Evolutionary conservation across 2,888 invertebrate genomes (phyloP).

Genomic region (Sesamia inferens): DNA sequence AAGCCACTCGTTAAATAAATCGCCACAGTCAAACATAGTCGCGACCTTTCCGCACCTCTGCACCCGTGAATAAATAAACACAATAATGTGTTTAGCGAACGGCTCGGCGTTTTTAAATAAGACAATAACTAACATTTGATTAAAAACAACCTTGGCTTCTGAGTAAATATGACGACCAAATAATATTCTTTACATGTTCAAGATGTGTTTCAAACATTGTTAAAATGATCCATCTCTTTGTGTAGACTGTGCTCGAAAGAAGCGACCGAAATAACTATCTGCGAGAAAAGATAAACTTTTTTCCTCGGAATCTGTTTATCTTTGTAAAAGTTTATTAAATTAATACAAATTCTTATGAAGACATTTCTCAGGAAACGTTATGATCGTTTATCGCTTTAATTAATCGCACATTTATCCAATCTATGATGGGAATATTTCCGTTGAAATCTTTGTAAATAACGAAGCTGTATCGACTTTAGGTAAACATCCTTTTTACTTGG

Average conservation of each 20-base stretch:
- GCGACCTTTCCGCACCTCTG: slow-evolving; percentile 81
- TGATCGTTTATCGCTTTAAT: slow-evolving; percentile 29
- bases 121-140: slow-evolving; percentile 33
- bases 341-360: slow-evolving; percentile 29
- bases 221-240: slow-evolving; percentile 44
- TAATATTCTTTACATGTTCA: slow-evolving; percentile 28
- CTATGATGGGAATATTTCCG: slow-evolving; percentile 25
- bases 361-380: slow-evolving; percentile 17
- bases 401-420: slow-evolving; percentile 26
- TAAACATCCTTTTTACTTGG: slow-evolving; percentile 45
- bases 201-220: slow-evolving; percentile 21
- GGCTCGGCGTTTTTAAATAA: slow-evolving; percentile 58
- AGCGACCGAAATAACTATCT: slow-evolving; percentile 50
- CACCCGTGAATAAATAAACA: slow-evolving; percentile 80
- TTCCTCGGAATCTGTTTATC: slow-evolving; percentile 32
- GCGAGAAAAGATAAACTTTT: slow-evolving; percentile 40
- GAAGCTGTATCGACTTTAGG: slow-evolving; percentile 26
- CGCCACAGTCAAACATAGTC: slow-evolving; percentile 82
- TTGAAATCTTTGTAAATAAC: slow-evolving; percentile 32
- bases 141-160: slow-evolving; percentile 24
- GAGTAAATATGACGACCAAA: slow-evolving; percentile 13
- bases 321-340: slow-evolving; percentile 29
- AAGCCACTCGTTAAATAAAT: slow-evolving; percentile 86
- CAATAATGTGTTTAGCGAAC: slow-evolving; percentile 75
- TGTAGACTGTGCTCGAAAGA: slow-evolving; percentile 40